Base-by-base conservation (phyloP, 2,113 vertebrate genomes). In the Microcebus ravelobensis region DNA sequence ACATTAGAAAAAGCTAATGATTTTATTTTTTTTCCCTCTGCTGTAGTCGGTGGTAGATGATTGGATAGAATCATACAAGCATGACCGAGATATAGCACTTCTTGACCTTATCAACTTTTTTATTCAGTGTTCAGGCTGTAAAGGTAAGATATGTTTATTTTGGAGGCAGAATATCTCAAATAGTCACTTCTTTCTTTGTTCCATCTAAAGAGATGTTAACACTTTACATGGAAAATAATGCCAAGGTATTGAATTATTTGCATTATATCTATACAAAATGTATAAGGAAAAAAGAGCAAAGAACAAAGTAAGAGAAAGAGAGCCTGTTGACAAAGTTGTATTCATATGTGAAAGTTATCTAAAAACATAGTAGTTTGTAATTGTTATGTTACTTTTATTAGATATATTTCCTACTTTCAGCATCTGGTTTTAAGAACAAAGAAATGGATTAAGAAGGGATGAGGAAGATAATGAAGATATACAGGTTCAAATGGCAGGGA, bases 51-150 rank as follows among this genome's bases (percentile, higher is more conserved):
- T 99, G 45, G 99, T 99, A 91, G 99, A 99, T 99, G 99, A 99
- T 98, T 99, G 99, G 99, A 99, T 99, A 97, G 99, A 99, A 96
- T 99, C 99, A 67, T 99, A 99, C 98, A 99, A 99, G 98, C 99
- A 99, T 96, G 99, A 99, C 98, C 98, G 99, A 98, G 99, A 99
- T 98, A 99, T 99, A 97, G 99, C 99, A 71, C 99, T 99, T 91
- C 99, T 99, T 98, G 99, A 99, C 98, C 99, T 99, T 98, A 99
- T 99, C 98, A 99, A 99, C 98, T 99, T 99, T 98, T 99, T 99
- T 98, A 99, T 99, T 98, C 99, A 99, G 98, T 99, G 99, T 98
- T 99, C 99, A 89, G 99, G 99, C 97, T 99, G 99, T 98, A 99
- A 99, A 99, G 99, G 99, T 99, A 98, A 97, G 98, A 95, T 91